Percentiles rank a stretch among this genome's conserved stretches.
phyloP scores from a whole-genome alignment of 2,113 vertebrate genomes.

The Lepus timidus region DNA sequence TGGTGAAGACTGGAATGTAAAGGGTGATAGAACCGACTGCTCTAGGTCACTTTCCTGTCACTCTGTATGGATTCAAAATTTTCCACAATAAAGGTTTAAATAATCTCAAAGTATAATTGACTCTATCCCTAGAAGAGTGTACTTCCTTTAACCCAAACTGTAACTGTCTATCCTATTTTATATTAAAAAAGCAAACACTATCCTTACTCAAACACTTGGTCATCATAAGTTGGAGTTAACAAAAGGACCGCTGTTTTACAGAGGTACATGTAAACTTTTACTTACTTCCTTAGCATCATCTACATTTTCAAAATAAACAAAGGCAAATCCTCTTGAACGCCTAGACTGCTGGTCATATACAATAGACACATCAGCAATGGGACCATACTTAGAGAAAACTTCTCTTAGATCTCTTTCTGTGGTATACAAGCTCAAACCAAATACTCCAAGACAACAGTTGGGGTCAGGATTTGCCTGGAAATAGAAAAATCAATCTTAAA shows the following conservation, averaged over 20 bases:
- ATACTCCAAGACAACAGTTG: slow-evolving; percentile 96
- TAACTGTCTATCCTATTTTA: background rate
- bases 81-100: background rate
- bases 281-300: slow-evolving; percentile 96
- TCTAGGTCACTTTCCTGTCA: background rate
- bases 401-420: slow-evolving; percentile 97
- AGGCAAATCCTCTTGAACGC: slow-evolving; percentile 96
- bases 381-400: slow-evolving; percentile 97
- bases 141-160: background rate
- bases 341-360: slow-evolving; percentile 98
- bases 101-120: background rate
- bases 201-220: background rate
- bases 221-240: background rate
- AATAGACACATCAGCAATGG: slow-evolving; percentile 94
- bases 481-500: slow-evolving; percentile 26
- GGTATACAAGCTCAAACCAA: slow-evolving; percentile 97
- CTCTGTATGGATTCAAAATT: background rate
- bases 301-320: slow-evolving; percentile 97
- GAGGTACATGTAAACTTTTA: background rate
- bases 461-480: slow-evolving; percentile 97
- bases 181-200: background rate
- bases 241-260: background rate
- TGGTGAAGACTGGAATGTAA: background rate
- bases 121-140: background rate
- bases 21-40: background rate